A percentile compares a stretch with the other conserved stretches of the same genome.
phyloP scores from a whole-genome alignment of 2,888 invertebrate species.

The Willowsia nigromaculata region DNA sequence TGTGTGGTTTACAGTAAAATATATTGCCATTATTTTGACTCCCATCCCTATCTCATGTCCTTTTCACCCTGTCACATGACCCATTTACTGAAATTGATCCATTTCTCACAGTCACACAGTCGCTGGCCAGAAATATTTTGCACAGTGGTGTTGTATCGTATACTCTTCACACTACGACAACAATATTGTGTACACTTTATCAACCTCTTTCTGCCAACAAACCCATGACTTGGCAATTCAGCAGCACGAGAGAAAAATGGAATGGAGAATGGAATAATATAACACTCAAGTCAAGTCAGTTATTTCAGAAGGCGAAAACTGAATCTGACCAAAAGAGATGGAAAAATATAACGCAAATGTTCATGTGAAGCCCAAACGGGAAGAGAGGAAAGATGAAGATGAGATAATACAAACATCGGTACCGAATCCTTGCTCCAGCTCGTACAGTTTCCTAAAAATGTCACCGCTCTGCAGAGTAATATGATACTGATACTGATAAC shows the following conservation, averaged over 20 bases:
- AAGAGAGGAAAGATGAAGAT: not conserved
- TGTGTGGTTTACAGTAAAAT: not conserved
- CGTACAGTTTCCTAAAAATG: not conserved
- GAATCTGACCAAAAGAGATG: not conserved
- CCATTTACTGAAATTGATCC: constrained; percentile 49
- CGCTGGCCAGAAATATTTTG: not conserved
- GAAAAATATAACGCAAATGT: not conserved
- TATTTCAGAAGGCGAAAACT: not conserved
- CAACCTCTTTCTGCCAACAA: not conserved
- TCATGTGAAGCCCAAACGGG: not conserved
- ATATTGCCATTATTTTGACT: not conserved
- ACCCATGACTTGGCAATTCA: not conserved
- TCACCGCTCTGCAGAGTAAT: not conserved
- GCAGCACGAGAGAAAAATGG: not conserved
- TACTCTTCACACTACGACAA: constrained; percentile 10
- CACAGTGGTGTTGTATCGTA: not conserved
- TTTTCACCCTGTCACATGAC: constrained; percentile 35
- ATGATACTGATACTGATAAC: too few relatives aligned
- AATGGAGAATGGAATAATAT: not conserved
- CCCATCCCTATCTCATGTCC: not conserved
- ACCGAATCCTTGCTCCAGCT: not conserved
- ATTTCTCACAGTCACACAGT: constrained; percentile 33
- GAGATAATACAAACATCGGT: not conserved
- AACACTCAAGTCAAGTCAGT: constrained; percentile 11
- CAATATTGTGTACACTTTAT: constrained; percentile 8